Percentiles rank a stretch among this genome's conserved stretches.
These are phyloP conservation scores for Hedya salicella DNA, from an alignment of 2,888 invertebrate species.

Conservation along the genomic window DNA sequence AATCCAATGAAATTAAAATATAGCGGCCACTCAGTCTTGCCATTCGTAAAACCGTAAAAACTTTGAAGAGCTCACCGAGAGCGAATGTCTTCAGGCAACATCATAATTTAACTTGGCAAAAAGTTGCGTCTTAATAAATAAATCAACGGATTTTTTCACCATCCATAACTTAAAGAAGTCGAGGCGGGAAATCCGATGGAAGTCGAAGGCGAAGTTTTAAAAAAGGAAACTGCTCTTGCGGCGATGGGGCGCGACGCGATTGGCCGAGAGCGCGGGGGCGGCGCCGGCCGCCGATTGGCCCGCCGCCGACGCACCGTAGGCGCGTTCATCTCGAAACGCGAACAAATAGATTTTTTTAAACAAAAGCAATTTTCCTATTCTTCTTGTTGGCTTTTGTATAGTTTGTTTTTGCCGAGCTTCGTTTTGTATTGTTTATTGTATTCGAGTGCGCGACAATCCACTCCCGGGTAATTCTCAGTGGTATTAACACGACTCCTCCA, in stretches of 20 bases:
- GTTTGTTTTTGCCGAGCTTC: slow-evolving; percentile 79
- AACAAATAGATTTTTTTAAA: slow-evolving; percentile 85
- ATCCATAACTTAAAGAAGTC: slow-evolving; percentile 76
- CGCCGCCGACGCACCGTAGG: slow-evolving; percentile 71
- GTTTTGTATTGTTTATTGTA: slow-evolving; percentile 84
- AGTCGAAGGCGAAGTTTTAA: slow-evolving; percentile 83
- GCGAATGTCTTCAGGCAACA: slow-evolving; percentile 65
- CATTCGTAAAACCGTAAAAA: slow-evolving; percentile 58
- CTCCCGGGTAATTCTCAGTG: slow-evolving; percentile 81
- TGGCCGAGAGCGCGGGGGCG: slow-evolving; percentile 76
- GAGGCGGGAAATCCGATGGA: slow-evolving; percentile 84
- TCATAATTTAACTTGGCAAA: slow-evolving; percentile 79
- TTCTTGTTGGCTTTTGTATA: slow-evolving; percentile 82
- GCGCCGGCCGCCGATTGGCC: slow-evolving; percentile 75
- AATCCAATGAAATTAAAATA: slow-evolving; percentile 63
- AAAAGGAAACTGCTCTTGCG: slow-evolving; percentile 83
- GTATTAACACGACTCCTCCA: slow-evolving; percentile 73
- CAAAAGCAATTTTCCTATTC: slow-evolving; percentile 85
- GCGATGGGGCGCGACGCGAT: slow-evolving; percentile 64
- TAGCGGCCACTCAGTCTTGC: slow-evolving; percentile 48
- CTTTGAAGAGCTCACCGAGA: slow-evolving; percentile 60
- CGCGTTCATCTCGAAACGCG: slow-evolving; percentile 80
- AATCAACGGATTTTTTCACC: slow-evolving; percentile 78
- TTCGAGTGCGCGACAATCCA: slow-evolving; percentile 78
- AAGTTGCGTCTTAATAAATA: slow-evolving; percentile 78